Evolutionary conservation across 92 coral and sea anemone species (phyloP).

Genomic region (Zoanthus sociatus): DNA sequence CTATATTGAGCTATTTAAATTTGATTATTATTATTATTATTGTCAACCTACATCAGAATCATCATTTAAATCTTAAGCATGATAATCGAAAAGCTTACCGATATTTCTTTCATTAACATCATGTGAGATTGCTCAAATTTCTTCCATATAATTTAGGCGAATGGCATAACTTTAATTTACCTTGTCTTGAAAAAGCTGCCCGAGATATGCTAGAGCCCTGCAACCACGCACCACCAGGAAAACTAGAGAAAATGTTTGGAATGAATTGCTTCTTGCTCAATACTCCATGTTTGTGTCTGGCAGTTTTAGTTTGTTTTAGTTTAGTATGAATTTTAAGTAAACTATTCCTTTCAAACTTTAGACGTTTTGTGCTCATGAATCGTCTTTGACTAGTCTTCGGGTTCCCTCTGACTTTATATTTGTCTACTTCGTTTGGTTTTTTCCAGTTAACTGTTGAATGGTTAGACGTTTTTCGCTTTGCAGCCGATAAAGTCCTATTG

Average conservation of each 20-base stretch:
- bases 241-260: slow-evolving; percentile 41
- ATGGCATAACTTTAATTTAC: neutral
- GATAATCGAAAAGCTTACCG: too few species aligned
- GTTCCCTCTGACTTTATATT: neutral
- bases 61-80: too few species aligned
- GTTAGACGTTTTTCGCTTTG: neutral
- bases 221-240: slow-evolving; percentile 44
- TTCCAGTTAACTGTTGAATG: neutral
- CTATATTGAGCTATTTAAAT: too few species aligned
- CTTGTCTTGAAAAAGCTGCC: slow-evolving; percentile 2
- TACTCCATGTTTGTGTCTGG: neutral
- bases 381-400: neutral
- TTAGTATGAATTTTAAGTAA: neutral
- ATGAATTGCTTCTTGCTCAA: slow-evolving; percentile 54
- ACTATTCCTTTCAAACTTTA: slow-evolving; percentile 17
- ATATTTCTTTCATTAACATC: too few species aligned
- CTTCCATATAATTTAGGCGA: too few species aligned
- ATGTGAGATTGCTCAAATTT: too few species aligned
- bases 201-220: slow-evolving; percentile 9
- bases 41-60: too few species aligned
- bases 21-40: too few species aligned
- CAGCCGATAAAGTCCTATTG: neutral
- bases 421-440: neutral
- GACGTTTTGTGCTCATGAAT: neutral
- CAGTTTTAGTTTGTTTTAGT: neutral